Evolutionary conservation across 1,140 invertebrate species (phyloP).

Genomic region (Stenopsyche tienmushanensis): DNA sequence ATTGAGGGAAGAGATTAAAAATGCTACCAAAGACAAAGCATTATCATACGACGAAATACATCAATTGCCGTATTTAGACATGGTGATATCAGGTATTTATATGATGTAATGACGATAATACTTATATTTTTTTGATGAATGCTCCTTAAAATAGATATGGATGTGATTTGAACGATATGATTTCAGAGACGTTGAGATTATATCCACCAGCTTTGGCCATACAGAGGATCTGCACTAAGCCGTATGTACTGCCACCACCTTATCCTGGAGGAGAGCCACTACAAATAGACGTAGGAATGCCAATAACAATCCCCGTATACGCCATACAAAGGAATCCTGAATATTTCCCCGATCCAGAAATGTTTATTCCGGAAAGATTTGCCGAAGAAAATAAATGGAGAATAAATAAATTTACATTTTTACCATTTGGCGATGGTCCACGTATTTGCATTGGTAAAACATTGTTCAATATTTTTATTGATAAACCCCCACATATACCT

Average conservation of each 20-base stretch:
- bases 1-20: constrained; percentile 9
- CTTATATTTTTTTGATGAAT: neutral
- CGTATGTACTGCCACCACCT: constrained; percentile 5
- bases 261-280: neutral
- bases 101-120: neutral
- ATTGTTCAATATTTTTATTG: neutral
- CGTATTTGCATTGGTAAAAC: constrained; percentile 33
- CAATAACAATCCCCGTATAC: constrained; percentile 16
- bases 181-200: constrained; percentile 25
- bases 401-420: constrained; percentile 18
- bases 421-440: constrained; percentile 36
- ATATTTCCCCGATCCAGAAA: constrained; percentile 31
- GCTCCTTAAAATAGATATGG: constrained; percentile 1
- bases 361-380: constrained; percentile 34
- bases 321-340: constrained; percentile 25
- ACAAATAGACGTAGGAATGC: constrained; percentile 13
- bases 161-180: neutral
- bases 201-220: constrained; percentile 21
- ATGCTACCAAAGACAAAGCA: neutral
- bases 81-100: constrained; percentile 21
- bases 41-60: constrained; percentile 16
- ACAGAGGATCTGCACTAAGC: constrained; percentile 22
- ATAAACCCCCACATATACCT: neutral
- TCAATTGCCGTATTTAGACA: constrained; percentile 20
- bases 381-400: constrained; percentile 16